Conservation (phyloP, 2,113 vertebrate genomes). For the Vanacampus margaritifer region DNA sequence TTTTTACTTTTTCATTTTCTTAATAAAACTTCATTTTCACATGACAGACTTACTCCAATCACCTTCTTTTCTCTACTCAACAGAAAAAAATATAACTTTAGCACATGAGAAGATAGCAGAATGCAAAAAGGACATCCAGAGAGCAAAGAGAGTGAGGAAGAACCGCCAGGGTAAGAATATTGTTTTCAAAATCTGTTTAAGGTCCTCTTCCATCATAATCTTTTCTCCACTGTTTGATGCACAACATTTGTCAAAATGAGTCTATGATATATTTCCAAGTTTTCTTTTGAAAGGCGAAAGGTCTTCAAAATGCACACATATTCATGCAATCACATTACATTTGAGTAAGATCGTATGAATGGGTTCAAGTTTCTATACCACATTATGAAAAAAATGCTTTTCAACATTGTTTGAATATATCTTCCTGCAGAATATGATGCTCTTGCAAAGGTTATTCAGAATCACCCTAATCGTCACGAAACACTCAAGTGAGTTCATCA, state of each 20-base stretch:
- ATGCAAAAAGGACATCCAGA: slow-evolving; percentile 97
- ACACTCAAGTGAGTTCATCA: slow-evolving; percentile 85
- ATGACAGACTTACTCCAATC: neutral
- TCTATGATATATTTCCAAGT: no score
- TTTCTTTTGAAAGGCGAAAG: no score
- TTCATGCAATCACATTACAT: neutral
- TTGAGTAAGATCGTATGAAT: neutral
- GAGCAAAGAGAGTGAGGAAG: slow-evolving; percentile 95
- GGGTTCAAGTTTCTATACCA: neutral
- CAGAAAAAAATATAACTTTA: slow-evolving; percentile 89
- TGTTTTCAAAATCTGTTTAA: neutral
- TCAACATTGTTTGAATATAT: neutral
- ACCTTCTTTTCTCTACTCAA: neutral
- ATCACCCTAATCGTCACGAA: slow-evolving; percentile 94
- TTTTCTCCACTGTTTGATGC: no score
- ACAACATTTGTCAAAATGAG: no score
- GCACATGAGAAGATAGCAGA: slow-evolving; percentile 96
- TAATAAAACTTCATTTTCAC: neutral
- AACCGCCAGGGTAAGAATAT: slow-evolving; percentile 88
- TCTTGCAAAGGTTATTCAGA: slow-evolving; percentile 95
- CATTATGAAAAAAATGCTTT: no score
- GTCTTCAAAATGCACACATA: no score
- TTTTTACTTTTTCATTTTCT: neutral
- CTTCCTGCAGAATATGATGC: slow-evolving; percentile 88
- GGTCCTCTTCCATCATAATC: no score